phyloP scores from a whole-genome alignment of 1,140 invertebrate genomes.

The Marisa cornuarietis region DNA sequence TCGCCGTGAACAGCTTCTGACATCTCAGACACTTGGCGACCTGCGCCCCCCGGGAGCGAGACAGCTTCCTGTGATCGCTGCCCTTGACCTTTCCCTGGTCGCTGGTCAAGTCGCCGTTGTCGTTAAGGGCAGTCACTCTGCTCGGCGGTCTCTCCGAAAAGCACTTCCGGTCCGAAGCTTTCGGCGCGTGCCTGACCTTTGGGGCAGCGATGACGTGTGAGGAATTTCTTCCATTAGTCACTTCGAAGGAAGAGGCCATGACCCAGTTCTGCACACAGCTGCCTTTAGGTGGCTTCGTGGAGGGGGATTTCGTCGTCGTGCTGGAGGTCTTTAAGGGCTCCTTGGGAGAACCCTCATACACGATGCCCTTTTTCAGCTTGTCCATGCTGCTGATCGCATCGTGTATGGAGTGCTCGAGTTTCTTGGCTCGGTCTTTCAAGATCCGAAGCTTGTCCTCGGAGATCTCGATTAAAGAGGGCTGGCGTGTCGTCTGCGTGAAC shows the following conservation, averaged over 20 bases:
- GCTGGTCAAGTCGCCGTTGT: neutral
- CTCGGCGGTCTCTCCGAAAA: neutral
- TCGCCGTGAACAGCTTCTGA: constrained; percentile 54
- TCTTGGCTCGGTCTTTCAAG: constrained; percentile 50
- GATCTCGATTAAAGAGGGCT: constrained; percentile 42
- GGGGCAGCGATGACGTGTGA: constrained; percentile 20
- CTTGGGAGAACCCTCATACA: neutral
- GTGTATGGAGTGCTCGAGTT: constrained; percentile 54
- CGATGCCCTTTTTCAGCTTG: constrained; percentile 34
- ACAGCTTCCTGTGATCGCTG: neutral
- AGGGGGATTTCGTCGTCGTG: constrained; percentile 19
- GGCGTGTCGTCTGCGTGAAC: constrained; percentile 8
- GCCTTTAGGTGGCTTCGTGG: constrained; percentile 13
- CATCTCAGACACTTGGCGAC: constrained; percentile 66
- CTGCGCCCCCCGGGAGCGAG: constrained; percentile 70
- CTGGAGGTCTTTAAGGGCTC: constrained; percentile 22
- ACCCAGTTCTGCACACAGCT: constrained; percentile 23
- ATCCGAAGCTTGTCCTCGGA: constrained; percentile 51
- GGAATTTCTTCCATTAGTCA: constrained; percentile 25
- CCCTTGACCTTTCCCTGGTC: neutral
- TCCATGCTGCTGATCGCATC: constrained; percentile 54
- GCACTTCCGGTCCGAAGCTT: constrained; percentile 1
- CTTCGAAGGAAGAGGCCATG: constrained; percentile 30
- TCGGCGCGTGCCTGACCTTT: constrained; percentile 15
- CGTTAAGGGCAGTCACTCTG: neutral